Conservation (phyloP, 2,888 invertebrate species). For the Orchesella flavescens region DNA sequence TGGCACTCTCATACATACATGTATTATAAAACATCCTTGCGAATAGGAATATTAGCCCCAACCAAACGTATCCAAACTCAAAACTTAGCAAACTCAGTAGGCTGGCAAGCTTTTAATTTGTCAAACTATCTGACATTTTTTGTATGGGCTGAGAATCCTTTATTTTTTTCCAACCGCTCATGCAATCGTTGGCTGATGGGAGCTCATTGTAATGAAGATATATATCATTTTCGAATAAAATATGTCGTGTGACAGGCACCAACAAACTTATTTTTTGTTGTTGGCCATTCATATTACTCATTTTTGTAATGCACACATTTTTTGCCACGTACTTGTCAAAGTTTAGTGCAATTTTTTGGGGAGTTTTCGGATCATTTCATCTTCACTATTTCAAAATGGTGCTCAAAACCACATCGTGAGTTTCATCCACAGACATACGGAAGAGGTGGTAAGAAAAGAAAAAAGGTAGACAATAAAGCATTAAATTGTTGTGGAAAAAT, state of each 20-base stretch:
- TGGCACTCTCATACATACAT: background rate
- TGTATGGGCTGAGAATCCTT: too few relatives aligned
- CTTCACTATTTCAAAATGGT: too few relatives aligned
- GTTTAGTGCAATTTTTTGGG: too few relatives aligned
- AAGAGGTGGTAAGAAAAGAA: too few relatives aligned
- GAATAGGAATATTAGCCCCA: too few relatives aligned
- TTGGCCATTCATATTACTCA: background rate
- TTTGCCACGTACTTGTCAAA: background rate
- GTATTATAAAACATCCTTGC: background rate
- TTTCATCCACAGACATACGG: too few relatives aligned
- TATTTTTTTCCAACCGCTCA: background rate
- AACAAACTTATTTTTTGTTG: slow-evolving; percentile 1
- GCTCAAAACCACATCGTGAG: too few relatives aligned
- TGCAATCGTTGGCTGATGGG: slow-evolving; percentile 30
- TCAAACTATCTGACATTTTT: slow-evolving; percentile 25
- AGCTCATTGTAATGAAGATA: slow-evolving; percentile 63
- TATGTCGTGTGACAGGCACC: slow-evolving; percentile 40
- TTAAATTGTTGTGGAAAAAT: too few relatives aligned
- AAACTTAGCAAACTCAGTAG: background rate
- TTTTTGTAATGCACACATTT: background rate
- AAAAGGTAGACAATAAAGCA: too few relatives aligned
- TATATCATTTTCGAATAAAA: slow-evolving; percentile 59
- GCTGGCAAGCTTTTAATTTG: slow-evolving; percentile 54
- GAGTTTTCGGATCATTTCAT: too few relatives aligned
- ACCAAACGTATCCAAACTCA: background rate